These are phyloP conservation scores for Pelochelys cantorii DNA, from an alignment of 2,797 vertebrate genomes.

Conservation along the genomic window DNA sequence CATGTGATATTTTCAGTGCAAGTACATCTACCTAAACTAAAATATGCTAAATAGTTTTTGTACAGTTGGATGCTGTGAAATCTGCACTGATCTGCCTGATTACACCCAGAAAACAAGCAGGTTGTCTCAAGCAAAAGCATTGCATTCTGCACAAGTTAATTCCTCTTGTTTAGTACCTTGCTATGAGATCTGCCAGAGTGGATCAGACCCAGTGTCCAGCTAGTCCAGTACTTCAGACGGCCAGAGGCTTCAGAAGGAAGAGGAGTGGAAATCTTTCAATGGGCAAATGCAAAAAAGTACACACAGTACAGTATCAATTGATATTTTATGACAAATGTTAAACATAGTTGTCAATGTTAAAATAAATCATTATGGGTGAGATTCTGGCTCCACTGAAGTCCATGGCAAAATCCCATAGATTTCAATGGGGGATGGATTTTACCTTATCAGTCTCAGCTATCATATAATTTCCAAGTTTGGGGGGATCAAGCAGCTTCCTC, in stretches of 20 bases:
- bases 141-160: neutral
- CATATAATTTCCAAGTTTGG: neutral
- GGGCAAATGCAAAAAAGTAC: neutral
- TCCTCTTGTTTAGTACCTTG: neutral
- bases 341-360: neutral
- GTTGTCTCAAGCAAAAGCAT: neutral
- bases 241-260: neutral
- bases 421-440: neutral
- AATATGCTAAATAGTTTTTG: neutral
- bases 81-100: neutral
- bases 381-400: neutral
- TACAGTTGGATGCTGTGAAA: accelerated
- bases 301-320: neutral
- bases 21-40: neutral
- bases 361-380: neutral
- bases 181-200: neutral
- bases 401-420: neutral
- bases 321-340: neutral
- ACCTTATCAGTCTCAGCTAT: neutral
- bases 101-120: neutral
- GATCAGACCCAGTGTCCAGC: neutral
- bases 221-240: neutral
- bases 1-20: accelerated
- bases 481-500: neutral
- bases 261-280: neutral